Evolutionary conservation across 92 coral and sea anemone genomes (phyloP), one percentile per base, ranked within the genome.

Genomic region (Plumapathes pennacea): DNA sequence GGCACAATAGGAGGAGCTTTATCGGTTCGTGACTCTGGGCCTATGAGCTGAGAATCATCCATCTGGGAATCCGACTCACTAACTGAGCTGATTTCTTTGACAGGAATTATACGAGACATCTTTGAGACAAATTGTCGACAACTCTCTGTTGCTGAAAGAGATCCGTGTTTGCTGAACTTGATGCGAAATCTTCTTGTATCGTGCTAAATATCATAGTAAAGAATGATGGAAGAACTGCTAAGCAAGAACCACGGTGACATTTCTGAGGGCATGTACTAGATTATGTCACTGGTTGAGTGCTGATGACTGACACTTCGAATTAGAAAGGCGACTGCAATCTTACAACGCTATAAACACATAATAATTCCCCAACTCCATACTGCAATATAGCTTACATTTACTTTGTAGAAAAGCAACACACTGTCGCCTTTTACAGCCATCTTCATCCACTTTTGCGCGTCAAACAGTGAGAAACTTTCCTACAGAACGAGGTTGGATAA

Each of bases 351-450:
- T n/a, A n/a, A n/a, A n/a, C n/a, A n/a, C n/a, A 34, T 34, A 34
- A 8, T 34, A 34, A 8, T n/a, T n/a, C 40, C 8, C 40, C 40
- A 34, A 34, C 5, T 3, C 3, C 23, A 4, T 4, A 23, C 2
- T 47, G 54, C 54, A 47, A 15, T 3, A 2, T 4, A 15, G 72
- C 89, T 60, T 69, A 92, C 98, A 46, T 81, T 84, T 11, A 80
- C 54, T 56, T 71, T 85, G 62, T 79, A 81, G 36, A 92, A 32
- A 40, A 92, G 84, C 29, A 92, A 53, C 70, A 81, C 72, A 53
- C 96, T 88, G 68, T 92, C 98, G 29, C 98, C 98, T 77, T 88
- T 92, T 24, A 69, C 85, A 14, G 82, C 81, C 10, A 75, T 85
- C 46, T 85, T 79, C 62, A 92, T 40, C 96, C 98, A 92, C 59